A percentile compares a stretch with the other conserved stretches of the same genome.
These are phyloP conservation scores for Neoarius graeffei DNA, from an alignment of 2,113 vertebrate genomes.

Conservation along the genomic window DNA sequence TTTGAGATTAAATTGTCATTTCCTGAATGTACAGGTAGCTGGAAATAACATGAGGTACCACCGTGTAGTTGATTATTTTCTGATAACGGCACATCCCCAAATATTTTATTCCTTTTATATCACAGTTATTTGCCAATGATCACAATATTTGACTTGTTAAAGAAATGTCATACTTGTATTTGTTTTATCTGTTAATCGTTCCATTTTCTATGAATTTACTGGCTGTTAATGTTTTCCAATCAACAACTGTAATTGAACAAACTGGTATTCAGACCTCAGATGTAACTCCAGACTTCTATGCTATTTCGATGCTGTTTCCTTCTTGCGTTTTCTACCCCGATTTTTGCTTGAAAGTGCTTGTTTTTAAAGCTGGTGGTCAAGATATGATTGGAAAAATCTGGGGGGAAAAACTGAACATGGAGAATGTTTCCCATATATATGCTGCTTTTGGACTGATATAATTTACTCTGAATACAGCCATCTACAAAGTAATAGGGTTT, in stretches of 20 bases:
- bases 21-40: background rate
- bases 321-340: background rate
- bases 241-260: no score
- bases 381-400: background rate
- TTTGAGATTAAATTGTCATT: background rate
- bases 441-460: background rate
- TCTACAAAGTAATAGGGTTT: background rate
- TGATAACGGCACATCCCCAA: background rate
- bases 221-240: background rate
- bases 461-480: background rate
- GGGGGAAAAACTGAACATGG: no score
- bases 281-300: no score
- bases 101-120: background rate
- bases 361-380: background rate
- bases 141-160: no score
- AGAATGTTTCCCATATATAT: background rate
- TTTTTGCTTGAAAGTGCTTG: background rate
- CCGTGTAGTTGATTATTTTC: background rate
- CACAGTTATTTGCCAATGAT: background rate
- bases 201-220: no score
- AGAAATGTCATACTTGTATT: no score
- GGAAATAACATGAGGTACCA: background rate
- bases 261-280: no score
- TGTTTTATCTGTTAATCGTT: no score
- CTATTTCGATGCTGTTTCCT: background rate